These are phyloP conservation scores for Bursaphelenchus okinawaensis DNA, from an alignment of 2,888 invertebrate species.

Conservation along the genomic window DNA sequence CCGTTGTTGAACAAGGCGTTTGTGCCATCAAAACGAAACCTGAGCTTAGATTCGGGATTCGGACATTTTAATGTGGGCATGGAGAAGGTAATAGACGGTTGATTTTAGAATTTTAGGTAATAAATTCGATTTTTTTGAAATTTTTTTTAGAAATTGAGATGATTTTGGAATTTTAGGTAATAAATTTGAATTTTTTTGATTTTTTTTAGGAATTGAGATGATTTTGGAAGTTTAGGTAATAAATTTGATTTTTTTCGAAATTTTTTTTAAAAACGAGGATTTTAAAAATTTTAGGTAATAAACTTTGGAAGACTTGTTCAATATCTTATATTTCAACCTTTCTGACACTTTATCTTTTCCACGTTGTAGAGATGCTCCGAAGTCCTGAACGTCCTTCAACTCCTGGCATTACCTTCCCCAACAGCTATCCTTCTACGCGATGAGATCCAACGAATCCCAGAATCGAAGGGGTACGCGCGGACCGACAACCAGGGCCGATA, in stretches of 20 bases:
- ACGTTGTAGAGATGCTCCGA: constrained; percentile 31
- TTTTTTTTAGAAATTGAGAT: too few relatives aligned
- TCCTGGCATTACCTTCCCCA: constrained; percentile 28
- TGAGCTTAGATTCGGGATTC: constrained; percentile 8
- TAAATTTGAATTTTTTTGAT: too few relatives aligned
- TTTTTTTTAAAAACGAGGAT: too few relatives aligned
- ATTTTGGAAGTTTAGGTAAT: too few relatives aligned
- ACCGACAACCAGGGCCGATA: background rate
- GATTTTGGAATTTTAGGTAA: too few relatives aligned
- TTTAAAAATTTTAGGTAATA: too few relatives aligned
- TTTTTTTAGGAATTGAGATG: too few relatives aligned
- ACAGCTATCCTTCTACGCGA: constrained; percentile 33
- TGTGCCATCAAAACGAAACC: constrained; percentile 13
- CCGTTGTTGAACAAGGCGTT: constrained; percentile 28
- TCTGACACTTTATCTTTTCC: too few relatives aligned
- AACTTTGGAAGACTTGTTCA: background rate
- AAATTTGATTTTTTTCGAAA: too few relatives aligned
- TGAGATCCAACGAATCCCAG: constrained; percentile 32
- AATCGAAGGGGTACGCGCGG: constrained; percentile 21
- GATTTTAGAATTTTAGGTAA: too few relatives aligned
- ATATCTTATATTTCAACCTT: constrained; percentile 17
- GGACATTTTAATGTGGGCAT: constrained; percentile 20
- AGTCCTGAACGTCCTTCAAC: constrained; percentile 28
- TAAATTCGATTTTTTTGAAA: too few relatives aligned
- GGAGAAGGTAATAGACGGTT: constrained; percentile 25